Conservation (phyloP, 2,113 vertebrate species). For the Cettia cetti region DNA sequence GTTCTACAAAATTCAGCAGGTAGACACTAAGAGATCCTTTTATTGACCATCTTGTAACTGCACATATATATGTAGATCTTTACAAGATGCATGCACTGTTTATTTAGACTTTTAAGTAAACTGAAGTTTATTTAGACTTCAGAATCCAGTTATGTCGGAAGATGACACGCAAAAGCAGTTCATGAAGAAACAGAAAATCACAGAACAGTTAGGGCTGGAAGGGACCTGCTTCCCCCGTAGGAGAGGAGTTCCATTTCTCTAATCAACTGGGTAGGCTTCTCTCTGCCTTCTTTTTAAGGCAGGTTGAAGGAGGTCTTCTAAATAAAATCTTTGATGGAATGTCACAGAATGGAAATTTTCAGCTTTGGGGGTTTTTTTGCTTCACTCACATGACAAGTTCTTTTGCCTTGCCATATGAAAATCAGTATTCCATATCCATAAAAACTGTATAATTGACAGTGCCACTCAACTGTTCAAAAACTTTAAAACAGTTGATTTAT, state of each 20-base stretch:
- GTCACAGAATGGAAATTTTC: not conserved
- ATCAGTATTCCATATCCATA: not conserved
- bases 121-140: too few relatives aligned
- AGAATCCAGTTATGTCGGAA: not conserved
- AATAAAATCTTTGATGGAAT: not conserved
- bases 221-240: not conserved
- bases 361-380: not conserved
- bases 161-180: not conserved
- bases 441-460: not conserved
- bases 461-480: not conserved
- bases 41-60: not conserved
- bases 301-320: not conserved
- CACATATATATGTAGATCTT: not conserved
- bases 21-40: not conserved
- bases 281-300: not conserved
- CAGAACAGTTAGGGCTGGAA: not conserved
- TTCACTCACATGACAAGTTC: not conserved
- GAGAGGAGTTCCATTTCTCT: not conserved
- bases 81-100: not conserved
- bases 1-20: not conserved
- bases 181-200: not conserved
- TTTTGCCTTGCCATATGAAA: not conserved
- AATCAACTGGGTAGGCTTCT: not conserved
- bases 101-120: not conserved
- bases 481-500: not conserved